Conservation (phyloP, 1,140 invertebrate genomes). For the Pseudomyrmex sp. region DNA sequence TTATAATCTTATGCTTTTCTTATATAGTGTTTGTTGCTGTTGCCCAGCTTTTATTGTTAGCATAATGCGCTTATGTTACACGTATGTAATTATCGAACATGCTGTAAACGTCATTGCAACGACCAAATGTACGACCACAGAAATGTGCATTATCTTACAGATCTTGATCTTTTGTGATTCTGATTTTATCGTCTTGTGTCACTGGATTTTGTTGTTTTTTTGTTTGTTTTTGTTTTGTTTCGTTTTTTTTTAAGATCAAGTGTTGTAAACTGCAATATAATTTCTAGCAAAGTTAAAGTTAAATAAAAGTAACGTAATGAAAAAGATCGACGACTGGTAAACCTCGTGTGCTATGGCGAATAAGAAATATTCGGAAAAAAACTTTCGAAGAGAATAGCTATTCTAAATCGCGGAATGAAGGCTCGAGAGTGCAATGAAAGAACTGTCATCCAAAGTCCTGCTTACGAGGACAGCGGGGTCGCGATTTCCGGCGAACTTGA, state of each 20-base stretch:
- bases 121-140: constrained; percentile 19
- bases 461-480: constrained; percentile 77
- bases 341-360: not conserved
- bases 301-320: too few relatives aligned
- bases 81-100: constrained; percentile 13
- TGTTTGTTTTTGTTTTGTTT: not conserved
- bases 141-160: constrained; percentile 19
- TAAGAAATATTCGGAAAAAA: not conserved
- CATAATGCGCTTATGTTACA: constrained; percentile 49
- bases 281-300: too few relatives aligned
- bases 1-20: constrained; percentile 16
- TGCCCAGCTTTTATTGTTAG: constrained; percentile 62
- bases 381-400: not conserved
- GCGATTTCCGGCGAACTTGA: constrained; percentile 76
- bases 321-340: not conserved
- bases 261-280: not conserved
- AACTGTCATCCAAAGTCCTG: constrained; percentile 61
- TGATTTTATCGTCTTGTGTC: not conserved
- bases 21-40: constrained; percentile 40
- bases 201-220: not conserved
- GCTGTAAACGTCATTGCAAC: constrained; percentile 5
- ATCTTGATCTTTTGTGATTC: not conserved
- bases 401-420: constrained; percentile 57
- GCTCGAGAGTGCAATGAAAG: constrained; percentile 7
- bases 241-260: not conserved